Percentiles rank a stretch among this genome's conserved stretches.
Conservation (phyloP, 2,113 vertebrate genomes). For the Podarcis raffonei region DNA sequence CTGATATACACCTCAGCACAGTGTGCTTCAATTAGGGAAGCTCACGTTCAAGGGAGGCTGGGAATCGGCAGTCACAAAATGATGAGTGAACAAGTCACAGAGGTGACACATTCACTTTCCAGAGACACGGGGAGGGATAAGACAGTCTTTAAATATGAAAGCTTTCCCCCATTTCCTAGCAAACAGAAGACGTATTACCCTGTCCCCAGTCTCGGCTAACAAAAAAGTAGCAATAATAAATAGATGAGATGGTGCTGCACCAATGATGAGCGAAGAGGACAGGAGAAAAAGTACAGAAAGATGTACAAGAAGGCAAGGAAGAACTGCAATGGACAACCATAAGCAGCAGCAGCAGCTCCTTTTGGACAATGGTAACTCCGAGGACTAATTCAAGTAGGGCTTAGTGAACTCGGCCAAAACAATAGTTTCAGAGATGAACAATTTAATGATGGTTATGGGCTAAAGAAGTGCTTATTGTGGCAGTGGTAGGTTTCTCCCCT, state of each 20-base stretch:
- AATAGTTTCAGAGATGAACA: too few species aligned
- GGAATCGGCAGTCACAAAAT: conserved; percentile 1
- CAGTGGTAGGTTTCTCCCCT: too few species aligned
- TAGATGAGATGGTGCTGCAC: neutral
- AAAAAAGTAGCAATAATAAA: conserved; percentile 22
- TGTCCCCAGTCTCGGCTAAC: rapidly evolving
- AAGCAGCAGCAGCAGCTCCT: too few species aligned
- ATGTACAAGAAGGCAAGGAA: neutral
- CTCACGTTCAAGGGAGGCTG: conserved; percentile 12
- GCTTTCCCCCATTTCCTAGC: conserved; percentile 28
- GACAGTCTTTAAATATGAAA: conserved; percentile 20
- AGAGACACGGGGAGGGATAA: neutral
- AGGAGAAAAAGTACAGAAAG: neutral
- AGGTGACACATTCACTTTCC: neutral
- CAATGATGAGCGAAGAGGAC: neutral
- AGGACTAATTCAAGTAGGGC: neutral
- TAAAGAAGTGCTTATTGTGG: too few species aligned
- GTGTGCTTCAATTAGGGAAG: conserved; percentile 11
- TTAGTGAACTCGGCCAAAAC: neutral
- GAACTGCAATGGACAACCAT: neutral
- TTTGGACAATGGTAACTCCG: neutral
- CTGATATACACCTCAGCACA: neutral
- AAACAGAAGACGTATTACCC: conserved; percentile 9
- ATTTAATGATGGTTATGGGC: too few species aligned
- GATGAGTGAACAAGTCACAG: conserved; percentile 1